A percentile compares a stretch with the other conserved stretches of the same genome.
phyloP scores from a whole-genome alignment of 2,113 vertebrate genomes.

The Dasyprocta punctata region DNA sequence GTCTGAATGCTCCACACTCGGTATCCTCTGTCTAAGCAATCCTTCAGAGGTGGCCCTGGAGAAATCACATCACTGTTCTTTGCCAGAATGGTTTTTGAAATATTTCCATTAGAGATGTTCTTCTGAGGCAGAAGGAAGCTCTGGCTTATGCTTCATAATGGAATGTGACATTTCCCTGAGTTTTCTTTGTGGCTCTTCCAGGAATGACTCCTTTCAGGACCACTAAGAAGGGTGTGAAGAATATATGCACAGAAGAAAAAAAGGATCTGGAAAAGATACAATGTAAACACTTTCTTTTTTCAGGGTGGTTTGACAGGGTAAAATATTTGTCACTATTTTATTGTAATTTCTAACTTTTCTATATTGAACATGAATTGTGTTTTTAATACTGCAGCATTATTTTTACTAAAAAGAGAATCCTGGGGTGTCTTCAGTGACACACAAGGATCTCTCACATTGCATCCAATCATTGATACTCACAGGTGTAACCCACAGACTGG shows the following conservation, averaged over 20 bases:
- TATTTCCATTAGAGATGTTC: background rate
- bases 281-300: background rate
- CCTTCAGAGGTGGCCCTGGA: background rate
- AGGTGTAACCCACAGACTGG: background rate
- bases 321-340: background rate
- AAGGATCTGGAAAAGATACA: background rate
- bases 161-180: slow-evolving; percentile 1
- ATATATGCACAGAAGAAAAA: background rate
- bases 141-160: background rate
- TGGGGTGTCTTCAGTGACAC: background rate
- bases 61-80: background rate
- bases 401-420: background rate
- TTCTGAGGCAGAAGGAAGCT: background rate
- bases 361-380: background rate
- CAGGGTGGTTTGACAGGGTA: background rate
- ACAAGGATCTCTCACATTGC: background rate
- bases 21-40: background rate
- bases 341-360: background rate
- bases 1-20: background rate
- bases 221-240: background rate
- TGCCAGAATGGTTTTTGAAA: slow-evolving; percentile 11
- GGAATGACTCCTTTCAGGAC: slow-evolving; percentile 4
- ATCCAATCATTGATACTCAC: background rate
- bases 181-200: slow-evolving; percentile 45
- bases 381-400: background rate